phyloP scores from a whole-genome alignment of 2,797 vertebrate species.

The Siniperca scherzeri region DNA sequence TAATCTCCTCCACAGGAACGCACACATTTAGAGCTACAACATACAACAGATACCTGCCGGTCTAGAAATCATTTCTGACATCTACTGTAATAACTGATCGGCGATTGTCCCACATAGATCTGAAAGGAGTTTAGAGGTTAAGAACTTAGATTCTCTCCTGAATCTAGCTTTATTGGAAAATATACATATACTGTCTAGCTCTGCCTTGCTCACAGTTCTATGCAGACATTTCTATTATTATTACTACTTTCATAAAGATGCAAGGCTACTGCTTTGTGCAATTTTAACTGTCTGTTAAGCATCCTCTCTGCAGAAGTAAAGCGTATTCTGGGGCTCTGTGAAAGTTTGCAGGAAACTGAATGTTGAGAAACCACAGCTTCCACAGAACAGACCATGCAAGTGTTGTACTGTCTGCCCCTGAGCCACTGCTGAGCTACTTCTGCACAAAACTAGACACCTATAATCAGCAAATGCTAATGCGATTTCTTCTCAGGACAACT shows the following conservation, averaged over 20 bases:
- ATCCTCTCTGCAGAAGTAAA: not conserved
- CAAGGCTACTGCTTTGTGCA: not conserved
- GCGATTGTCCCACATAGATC: not conserved
- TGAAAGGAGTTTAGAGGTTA: constrained; percentile 25
- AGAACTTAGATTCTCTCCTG: not conserved
- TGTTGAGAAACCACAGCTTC: not conserved
- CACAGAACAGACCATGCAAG: not conserved
- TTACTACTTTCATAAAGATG: not conserved
- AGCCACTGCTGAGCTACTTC: no score
- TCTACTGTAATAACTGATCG: constrained; percentile 13
- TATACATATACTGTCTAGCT: no score
- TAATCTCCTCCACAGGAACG: not conserved
- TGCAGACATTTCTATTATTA: not conserved
- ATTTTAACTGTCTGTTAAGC: not conserved
- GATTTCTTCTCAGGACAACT: not conserved
- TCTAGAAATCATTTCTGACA: not conserved
- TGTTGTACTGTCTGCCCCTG: not conserved
- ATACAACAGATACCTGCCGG: not conserved
- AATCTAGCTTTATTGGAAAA: not conserved
- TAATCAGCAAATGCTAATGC: not conserved
- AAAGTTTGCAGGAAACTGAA: constrained; percentile 3
- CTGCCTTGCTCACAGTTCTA: not conserved
- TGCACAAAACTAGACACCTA: no score
- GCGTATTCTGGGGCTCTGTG: not conserved
- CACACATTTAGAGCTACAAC: not conserved